Evolutionary conservation across 2,113 vertebrate genomes (phyloP), one percentile per base, ranked within the genome.

Genomic region (Pachyramphus minor): DNA sequence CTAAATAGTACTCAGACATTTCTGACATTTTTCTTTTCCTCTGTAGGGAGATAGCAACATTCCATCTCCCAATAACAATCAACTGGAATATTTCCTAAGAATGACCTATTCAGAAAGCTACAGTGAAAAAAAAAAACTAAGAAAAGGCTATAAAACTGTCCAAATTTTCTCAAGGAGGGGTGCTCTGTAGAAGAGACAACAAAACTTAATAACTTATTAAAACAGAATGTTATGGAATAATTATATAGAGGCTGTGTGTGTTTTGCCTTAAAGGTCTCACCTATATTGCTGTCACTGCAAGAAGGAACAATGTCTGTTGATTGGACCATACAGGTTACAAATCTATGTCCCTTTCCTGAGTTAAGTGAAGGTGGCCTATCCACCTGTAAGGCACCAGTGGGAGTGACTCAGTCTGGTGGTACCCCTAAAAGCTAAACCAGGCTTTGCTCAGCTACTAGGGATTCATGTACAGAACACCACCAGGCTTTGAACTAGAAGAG

Each of bases 311-410:
- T 8, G 14, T 31, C 20, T 37, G 28, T 31, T 68, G 47, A 68
- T 3, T 47, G 47, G 24, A 60, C 24, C 13, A 82, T 2, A n/a
- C 1, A 75, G 30, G 20, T 27, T 47, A 15, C 0, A 0, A 41
- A 17, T 16, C 30, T 19, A 37, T 14, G 33, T 3, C 33, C 52
- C 33, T 68, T 47, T 35, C 11, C 41, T 72, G 27, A 19, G 11
- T 18, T 62, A 27, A 42, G 49, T 15, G 49, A 58, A 50, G 27
- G 44, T 28, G 67, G 50, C 25, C 30, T 21, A 25, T 22, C 49
- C n/a, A 52, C 20, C 19, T 22, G 20, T 16, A 22, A 31, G 24
- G 28, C 10, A 31, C 13, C 25, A 41, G 3, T 35, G 11, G 60
- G 28, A 53, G 25, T 12, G 16, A 53, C 25, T 21, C 33, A 47